Evolutionary conservation across 1,140 invertebrate species (phyloP), one percentile per base, ranked within the genome.

Genomic region (Caenorhabditis remanei): DNA sequence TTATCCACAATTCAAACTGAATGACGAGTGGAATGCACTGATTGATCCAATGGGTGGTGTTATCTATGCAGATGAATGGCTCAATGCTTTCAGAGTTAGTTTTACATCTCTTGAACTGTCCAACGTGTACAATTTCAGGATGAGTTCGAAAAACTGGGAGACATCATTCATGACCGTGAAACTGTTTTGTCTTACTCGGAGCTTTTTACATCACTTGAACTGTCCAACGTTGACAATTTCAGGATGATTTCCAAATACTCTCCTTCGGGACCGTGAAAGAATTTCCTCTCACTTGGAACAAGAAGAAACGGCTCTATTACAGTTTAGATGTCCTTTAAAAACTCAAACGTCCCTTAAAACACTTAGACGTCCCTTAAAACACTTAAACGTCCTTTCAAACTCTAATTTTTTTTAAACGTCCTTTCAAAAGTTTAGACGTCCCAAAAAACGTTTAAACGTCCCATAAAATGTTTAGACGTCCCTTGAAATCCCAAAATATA

Each of bases 1-100:
- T 32, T 88, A 71, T 43, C 87, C 87, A 24, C 84, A 85, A 58
- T 88, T 88, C 55, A n/a, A 43, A 3, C 71, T 79, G 16, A 63
- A 50, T 48, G 48, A 88, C 43, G 40, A 79, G 3, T 85, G 67
- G 53, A 71, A 61, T 61, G 87, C 40, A 14, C 9, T 88, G 43
- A 56, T 85, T 50, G 87, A 88, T 63, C 87, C 87, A 16, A 88
- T 79, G 83, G 87, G 87, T 40, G 87, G 87, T 19, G 71, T 85
- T 4, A 56, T 88, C 41, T 85, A 87, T 53, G 87, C 87, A 19
- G 87, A 88, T 84, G 85, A 88, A 63, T 88, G 87, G 87, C 43
- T 88, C 19, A 79, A 61, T 16, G 84, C 87, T 0, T 88, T 88
- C 41, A 85, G 86, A 19, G 87, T 85, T 32, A 16, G 46, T 11